phyloP scores from a whole-genome alignment of 2,797 vertebrate species.

The Alfaro cultratus region DNA sequence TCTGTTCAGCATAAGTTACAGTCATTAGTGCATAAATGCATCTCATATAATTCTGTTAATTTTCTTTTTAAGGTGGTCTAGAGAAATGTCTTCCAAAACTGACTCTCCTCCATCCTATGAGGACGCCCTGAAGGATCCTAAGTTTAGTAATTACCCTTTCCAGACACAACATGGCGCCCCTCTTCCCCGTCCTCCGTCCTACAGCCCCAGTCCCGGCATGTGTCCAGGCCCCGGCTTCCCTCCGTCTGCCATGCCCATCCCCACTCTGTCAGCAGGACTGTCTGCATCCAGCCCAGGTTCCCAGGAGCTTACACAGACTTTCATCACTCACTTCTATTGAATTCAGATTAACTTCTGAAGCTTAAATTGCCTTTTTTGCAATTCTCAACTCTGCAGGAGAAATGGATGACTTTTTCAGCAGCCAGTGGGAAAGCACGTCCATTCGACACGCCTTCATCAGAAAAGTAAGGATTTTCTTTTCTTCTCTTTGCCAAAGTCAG shows the following conservation, averaged over 20 bases:
- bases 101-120: constrained; percentile 88
- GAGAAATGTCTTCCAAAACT: constrained; percentile 79
- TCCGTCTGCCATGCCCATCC: constrained; percentile 61
- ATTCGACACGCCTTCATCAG: constrained; percentile 90
- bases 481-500: neutral
- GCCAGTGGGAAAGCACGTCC: constrained; percentile 85
- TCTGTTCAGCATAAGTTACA: neutral
- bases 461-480: constrained; percentile 76
- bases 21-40: neutral
- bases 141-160: constrained; percentile 66
- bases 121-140: constrained; percentile 79
- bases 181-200: constrained; percentile 67
- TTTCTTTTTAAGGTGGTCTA: constrained; percentile 28
- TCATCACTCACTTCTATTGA: constrained; percentile 15
- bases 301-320: constrained; percentile 21
- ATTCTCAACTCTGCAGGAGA: constrained; percentile 66
- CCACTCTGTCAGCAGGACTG: constrained; percentile 70
- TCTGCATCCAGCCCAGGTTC: constrained; percentile 61
- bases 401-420: constrained; percentile 67
- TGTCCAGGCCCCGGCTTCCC: constrained; percentile 65
- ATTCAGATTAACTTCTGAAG: neutral
- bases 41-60: neutral
- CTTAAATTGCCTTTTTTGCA: constrained; percentile 13
- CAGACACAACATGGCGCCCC: constrained; percentile 48
- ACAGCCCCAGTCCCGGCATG: constrained; percentile 67